Evolutionary conservation across 2,888 invertebrate genomes (phyloP), one percentile per base, ranked within the genome.

Genomic region (Osmoderma eremita): DNA sequence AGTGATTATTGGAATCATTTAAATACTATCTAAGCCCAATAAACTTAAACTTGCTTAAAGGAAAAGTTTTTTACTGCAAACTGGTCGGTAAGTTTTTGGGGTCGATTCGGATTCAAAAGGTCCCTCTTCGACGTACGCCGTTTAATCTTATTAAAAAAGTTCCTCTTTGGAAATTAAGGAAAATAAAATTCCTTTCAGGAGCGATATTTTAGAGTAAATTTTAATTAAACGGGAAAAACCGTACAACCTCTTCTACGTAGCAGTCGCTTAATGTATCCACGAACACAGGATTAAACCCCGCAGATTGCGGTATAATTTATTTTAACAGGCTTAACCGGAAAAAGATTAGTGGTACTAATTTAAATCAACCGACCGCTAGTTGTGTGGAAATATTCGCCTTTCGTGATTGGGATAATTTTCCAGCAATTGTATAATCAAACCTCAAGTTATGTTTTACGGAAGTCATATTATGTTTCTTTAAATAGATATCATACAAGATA

Each of bases 71-170:
- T n/a, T n/a, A n/a, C n/a, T n/a, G n/a, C n/a, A n/a, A n/a, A n/a
- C n/a, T n/a, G n/a, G n/a, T n/a, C n/a, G n/a, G n/a, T n/a, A n/a
- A n/a, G n/a, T n/a, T n/a, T n/a, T 36, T 36, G 24, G 20, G 22
- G 30, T 58, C 41, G 58, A 24, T 58, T 58, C 24, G 24, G 17
- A 22, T 38, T 39, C 58, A 12, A 22, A 42, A 30, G 15, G 24
- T 36, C 15, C 15, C 4, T 41, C 42, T 45, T 58, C 13, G 58
- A 1, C 58, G 24, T 30, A 42, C 24, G 13, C 15, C 39, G 8
- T 58, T 58, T 58, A 42, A 58, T 45, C 15, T 58, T 45, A 58
- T 58, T 58, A 58, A 58, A 58, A 58, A 58, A 30, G 39, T 58
- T 58, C 42, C 18, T 49, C 18, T 49, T 54, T 58, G 24, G 22